Evolutionary conservation across 2,797 vertebrate species (phyloP).

Genomic region (Xenopus petersii): DNA sequence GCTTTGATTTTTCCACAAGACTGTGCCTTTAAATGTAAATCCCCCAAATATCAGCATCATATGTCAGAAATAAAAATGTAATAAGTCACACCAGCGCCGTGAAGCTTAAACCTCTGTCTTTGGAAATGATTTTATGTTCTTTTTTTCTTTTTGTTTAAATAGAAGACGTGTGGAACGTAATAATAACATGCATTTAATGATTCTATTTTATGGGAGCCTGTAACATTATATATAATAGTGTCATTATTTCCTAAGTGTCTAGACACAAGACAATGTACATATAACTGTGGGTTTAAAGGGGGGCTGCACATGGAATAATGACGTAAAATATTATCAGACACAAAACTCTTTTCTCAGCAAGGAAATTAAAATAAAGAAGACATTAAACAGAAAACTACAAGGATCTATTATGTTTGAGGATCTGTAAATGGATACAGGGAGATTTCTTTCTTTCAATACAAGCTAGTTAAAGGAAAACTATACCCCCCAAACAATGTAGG

Average conservation of each 20-base stretch:
- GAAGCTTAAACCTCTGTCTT: background rate
- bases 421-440: too few relatives aligned
- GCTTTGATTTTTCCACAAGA: too few relatives aligned
- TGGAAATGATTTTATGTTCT: background rate
- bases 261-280: slow-evolving; percentile 29
- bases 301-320: background rate
- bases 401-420: too few relatives aligned
- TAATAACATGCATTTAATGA: slow-evolving; percentile 15
- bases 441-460: too few relatives aligned
- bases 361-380: slow-evolving; percentile 11
- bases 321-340: slow-evolving; percentile 9
- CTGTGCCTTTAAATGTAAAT: too few relatives aligned
- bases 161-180: slow-evolving; percentile 12
- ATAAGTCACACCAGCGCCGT: background rate
- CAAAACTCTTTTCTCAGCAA: background rate
- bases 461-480: too few relatives aligned
- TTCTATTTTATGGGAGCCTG: slow-evolving; percentile 27
- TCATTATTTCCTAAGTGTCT: slow-evolving; percentile 39
- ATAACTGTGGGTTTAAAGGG: slow-evolving; percentile 9
- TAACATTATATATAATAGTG: slow-evolving; percentile 34
- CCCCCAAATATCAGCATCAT: background rate
- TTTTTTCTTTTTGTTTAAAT: slow-evolving; percentile 4
- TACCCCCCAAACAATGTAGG: too few relatives aligned
- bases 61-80: background rate
- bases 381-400: too few relatives aligned